A percentile compares a stretch with the other conserved stretches of the same genome.
Evolutionary conservation across 2,113 vertebrate genomes (phyloP).

Genomic region (Lathamus discolor): DNA sequence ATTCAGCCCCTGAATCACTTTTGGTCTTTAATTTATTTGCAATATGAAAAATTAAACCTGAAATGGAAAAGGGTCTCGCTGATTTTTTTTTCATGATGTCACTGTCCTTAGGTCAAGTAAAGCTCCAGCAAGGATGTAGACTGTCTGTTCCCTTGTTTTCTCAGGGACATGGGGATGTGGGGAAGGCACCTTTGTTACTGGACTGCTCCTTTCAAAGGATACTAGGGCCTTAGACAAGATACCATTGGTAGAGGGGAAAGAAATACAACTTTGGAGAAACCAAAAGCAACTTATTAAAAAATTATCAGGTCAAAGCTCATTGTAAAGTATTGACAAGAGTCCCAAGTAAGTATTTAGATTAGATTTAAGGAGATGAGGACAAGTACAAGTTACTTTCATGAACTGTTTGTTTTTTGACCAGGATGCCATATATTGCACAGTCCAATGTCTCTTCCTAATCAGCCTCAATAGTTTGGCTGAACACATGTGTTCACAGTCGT

Average conservation of each 20-base stretch:
- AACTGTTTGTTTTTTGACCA: background rate
- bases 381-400: background rate
- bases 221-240: background rate
- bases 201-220: background rate
- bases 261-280: background rate
- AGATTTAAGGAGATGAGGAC: background rate
- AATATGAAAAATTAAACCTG: background rate
- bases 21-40: background rate
- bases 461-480: background rate
- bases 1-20: background rate
- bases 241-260: background rate
- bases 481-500: background rate
- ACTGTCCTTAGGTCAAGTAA: background rate
- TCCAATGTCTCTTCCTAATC: background rate
- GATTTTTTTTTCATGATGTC: background rate
- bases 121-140: background rate
- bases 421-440: background rate
- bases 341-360: background rate
- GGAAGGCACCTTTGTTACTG: background rate
- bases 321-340: background rate
- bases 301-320: background rate
- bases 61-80: background rate
- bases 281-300: background rate
- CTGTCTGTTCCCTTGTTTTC: background rate
- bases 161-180: accelerated